Evolutionary conservation across 2,888 invertebrate genomes (phyloP), one percentile per base, ranked within the genome.

Genomic region (Gibbula magus): DNA sequence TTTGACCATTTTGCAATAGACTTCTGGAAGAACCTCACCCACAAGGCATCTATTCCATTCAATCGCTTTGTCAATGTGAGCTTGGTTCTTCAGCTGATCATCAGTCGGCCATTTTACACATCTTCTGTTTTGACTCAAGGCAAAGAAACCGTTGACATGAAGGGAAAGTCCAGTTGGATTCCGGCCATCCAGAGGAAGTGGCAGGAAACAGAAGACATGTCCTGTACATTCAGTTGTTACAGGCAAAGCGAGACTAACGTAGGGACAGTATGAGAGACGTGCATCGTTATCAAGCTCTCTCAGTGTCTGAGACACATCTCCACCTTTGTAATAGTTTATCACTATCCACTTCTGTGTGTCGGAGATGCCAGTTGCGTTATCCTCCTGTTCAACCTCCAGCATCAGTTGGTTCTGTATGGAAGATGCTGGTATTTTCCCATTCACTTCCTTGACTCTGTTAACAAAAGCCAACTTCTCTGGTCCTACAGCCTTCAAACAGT

Each of bases 141-240:
- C 88, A 83, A 92, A 91, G 81, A 86, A 90, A 8, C 91, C 91
- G 82, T 91, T 91, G 18, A 92, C 87, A 82, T 92, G 91, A 4
- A 91, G 86, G 0, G 91, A 91, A 16, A 91, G 86, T 7, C 92
- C 91, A 1, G 91, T 91, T n/a, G 87, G 82, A 67, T 85, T 86
- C 66, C 86, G 81, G 8, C 83, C 81, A 75, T 89, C 89, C 52
- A 85, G 75, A 4, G 92, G 90, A 22, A 92, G 86, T n/a, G 92
- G 92, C 22, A 92, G 84, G 79, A 91, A 91, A 78, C 91, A 91
- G 81, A 90, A 92, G 5, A 91, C 83, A 39, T 91, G 91, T 18
- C 92, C 91, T 51, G 52, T 73, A 18, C 52, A 51, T n/a, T 77
- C 67, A 35, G 78, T 20, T 39, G 79, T 56, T 51, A 89, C 66